phyloP scores from a whole-genome alignment of 2,113 vertebrate species.

The Mustela lutreola region DNA sequence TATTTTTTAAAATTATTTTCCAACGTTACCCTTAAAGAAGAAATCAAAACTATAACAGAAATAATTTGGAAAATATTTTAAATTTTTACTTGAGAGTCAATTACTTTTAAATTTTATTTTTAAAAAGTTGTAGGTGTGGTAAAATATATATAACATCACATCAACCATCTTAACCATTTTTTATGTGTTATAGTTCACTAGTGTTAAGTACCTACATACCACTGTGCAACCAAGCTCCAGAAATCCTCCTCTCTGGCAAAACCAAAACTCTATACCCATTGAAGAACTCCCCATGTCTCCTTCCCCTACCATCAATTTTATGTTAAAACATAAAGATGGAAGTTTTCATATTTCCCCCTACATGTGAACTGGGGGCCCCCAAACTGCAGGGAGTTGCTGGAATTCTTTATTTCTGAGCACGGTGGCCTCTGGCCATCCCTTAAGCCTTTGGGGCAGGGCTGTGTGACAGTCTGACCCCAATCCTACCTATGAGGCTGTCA shows the following conservation, averaged over 20 bases:
- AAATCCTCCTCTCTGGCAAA: constrained; percentile 2
- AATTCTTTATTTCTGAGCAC: neutral
- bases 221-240: neutral
- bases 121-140: neutral
- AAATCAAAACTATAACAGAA: constrained; percentile 37
- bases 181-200: neutral
- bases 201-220: neutral
- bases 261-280: neutral
- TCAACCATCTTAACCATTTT: neutral
- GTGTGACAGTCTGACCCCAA: neutral
- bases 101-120: constrained; percentile 5
- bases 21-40: neutral
- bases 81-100: constrained; percentile 38
- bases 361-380: neutral
- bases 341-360: neutral
- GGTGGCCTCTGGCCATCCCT: neutral
- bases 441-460: neutral
- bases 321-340: neutral
- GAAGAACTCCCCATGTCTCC: neutral
- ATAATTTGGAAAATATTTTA: constrained; percentile 33
- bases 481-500: neutral
- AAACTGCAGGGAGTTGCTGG: neutral
- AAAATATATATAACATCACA: constrained; percentile 5
- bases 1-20: neutral
- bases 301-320: neutral